Percentiles rank a stretch among this genome's conserved stretches.
Conservation (phyloP, 2,797 vertebrate genomes). For the Acridotheres tristis region DNA sequence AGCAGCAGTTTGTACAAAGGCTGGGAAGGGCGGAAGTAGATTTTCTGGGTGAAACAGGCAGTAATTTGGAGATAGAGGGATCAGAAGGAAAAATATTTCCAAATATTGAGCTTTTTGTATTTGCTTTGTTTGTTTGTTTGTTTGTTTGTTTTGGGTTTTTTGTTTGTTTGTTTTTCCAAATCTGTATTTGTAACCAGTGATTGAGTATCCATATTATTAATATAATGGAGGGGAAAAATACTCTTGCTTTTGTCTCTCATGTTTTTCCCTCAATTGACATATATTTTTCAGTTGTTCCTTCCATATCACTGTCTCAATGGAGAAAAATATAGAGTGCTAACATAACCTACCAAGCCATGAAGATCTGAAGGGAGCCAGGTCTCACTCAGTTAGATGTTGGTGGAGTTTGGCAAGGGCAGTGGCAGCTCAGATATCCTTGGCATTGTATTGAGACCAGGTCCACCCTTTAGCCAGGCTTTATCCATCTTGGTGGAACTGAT, state of each 20-base stretch:
- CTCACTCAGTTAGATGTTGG: neutral
- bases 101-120: neutral
- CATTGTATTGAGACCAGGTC: neutral
- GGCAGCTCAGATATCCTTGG: neutral
- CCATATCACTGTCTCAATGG: neutral
- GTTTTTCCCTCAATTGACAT: accelerated
- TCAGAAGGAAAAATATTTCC: neutral
- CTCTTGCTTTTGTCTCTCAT: neutral
- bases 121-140: neutral
- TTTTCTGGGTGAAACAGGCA: neutral
- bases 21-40: neutral
- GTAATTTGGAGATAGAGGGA: neutral
- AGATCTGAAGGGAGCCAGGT: neutral
- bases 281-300: neutral
- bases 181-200: neutral
- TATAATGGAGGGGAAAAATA: neutral
- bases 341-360: neutral
- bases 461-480: neutral
- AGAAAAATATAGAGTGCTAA: neutral
- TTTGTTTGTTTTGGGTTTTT: too few relatives aligned
- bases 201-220: neutral
- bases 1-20: neutral
- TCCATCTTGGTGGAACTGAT: neutral
- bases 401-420: neutral
- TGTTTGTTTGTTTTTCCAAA: neutral